phyloP scores from a whole-genome alignment of 1,140 invertebrate genomes.

The Drosophila obscura region DNA sequence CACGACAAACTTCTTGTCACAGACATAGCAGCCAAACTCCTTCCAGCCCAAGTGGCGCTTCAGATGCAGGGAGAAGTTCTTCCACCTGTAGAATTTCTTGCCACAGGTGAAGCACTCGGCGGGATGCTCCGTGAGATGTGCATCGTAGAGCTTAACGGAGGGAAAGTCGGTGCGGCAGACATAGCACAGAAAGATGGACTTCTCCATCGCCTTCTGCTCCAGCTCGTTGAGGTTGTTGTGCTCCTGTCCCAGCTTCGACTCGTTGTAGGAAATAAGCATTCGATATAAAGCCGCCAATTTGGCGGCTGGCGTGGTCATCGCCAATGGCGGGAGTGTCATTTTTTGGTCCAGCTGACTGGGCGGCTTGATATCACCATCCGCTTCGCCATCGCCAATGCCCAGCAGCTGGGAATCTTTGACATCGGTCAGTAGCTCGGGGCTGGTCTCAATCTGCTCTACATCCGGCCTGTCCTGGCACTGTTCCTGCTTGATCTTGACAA shows the following conservation, averaged over 20 bases:
- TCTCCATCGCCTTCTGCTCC: constrained; percentile 78
- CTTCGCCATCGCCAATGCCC: constrained; percentile 30
- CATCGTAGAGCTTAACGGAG: constrained; percentile 86
- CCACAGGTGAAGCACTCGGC: constrained; percentile 91
- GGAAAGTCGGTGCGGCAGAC: constrained; percentile 85
- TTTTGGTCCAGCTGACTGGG: constrained; percentile 58
- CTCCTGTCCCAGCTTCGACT: constrained; percentile 77
- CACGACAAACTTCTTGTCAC: constrained; percentile 92
- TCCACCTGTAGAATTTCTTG: constrained; percentile 89
- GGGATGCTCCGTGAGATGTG: constrained; percentile 90
- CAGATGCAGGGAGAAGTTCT: constrained; percentile 90
- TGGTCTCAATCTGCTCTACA: constrained; percentile 43
- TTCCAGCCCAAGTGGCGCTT: constrained; percentile 90
- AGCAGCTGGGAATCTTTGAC: constrained; percentile 62
- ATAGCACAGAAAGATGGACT: constrained; percentile 84
- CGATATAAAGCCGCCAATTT: constrained; percentile 76
- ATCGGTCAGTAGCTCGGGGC: constrained; percentile 57
- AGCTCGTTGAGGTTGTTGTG: constrained; percentile 71
- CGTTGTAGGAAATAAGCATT: constrained; percentile 78
- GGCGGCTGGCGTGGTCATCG: constrained; percentile 71
- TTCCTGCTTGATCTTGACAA: constrained; percentile 79
- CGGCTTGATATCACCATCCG: constrained; percentile 58
- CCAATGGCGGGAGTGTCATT: constrained; percentile 50
- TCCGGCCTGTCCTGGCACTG: constrained; percentile 64
- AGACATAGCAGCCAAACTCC: constrained; percentile 88